Percentiles rank a stretch among this genome's conserved stretches.
phyloP scores from a whole-genome alignment of 2,113 vertebrate genomes.

The Herpailurus yagouaroundi region DNA sequence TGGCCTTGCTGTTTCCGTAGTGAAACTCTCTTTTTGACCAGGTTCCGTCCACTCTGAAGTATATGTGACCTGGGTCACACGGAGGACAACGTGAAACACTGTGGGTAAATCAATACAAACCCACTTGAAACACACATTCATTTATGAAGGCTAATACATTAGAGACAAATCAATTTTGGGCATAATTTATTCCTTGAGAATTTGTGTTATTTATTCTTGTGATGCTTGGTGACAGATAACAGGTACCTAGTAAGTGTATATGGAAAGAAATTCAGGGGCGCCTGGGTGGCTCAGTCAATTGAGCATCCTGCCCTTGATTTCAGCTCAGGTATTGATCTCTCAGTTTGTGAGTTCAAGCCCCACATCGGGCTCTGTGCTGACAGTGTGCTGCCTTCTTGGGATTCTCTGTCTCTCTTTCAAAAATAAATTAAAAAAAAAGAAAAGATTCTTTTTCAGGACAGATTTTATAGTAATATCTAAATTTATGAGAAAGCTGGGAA shows the following conservation, averaged over 20 bases:
- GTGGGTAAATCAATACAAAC: conserved; percentile 53
- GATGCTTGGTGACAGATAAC: neutral
- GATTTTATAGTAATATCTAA: neutral
- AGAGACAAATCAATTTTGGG: conserved; percentile 46
- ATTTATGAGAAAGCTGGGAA: neutral
- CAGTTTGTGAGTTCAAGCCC: too few relatives aligned
- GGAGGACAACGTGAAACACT: neutral
- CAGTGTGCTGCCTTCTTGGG: too few relatives aligned
- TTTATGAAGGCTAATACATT: conserved; percentile 57
- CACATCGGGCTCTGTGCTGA: too few relatives aligned
- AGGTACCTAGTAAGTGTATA: neutral
- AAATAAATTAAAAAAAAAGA: neutral
- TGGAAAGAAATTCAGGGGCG: too few relatives aligned
- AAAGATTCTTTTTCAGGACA: neutral
- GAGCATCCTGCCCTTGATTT: too few relatives aligned
- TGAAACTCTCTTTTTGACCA: neutral
- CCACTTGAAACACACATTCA: conserved; percentile 61
- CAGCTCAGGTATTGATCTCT: too few relatives aligned
- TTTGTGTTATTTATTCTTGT: neutral
- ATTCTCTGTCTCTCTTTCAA: neutral
- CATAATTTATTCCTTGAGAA: neutral
- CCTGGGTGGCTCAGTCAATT: too few relatives aligned
- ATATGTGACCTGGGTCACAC: neutral
- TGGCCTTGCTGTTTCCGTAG: neutral
- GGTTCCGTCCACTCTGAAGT: neutral